Base-by-base conservation (phyloP, 1,140 invertebrate genomes). In the Pristionchus pacificus region DNA sequence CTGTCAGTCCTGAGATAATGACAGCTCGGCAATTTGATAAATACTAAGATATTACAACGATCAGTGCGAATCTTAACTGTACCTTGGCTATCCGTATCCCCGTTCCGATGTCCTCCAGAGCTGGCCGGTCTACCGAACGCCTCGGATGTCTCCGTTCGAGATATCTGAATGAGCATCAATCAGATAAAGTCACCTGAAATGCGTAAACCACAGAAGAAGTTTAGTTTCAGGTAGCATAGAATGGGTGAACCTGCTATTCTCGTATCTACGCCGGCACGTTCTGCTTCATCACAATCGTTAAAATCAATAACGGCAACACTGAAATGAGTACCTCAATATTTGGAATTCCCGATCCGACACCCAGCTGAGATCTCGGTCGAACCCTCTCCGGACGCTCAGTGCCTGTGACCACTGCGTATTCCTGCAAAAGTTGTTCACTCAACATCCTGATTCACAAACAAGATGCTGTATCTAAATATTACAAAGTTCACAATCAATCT, bases 401-500 rank as follows among this genome's bases (percentile, higher is more conserved):
- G 2, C 63, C 38, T n/a, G 63, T 32, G 10, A n/a, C 63, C n/a
- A 65, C 63, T n/a, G 63, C 63, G 29, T 28, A 65, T 10, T 65
- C 29, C 63, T 65, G 15, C 2, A 65, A n/a, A n/a, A n/a, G n/a
- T n/a, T n/a, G n/a, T n/a, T n/a, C n/a, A n/a, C n/a, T n/a, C n/a
- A n/a, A n/a, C n/a, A n/a, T n/a, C n/a, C n/a, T n/a, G n/a, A n/a
- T n/a, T n/a, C n/a, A n/a, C n/a, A n/a, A n/a, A n/a, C n/a, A n/a
- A n/a, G n/a, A n/a, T n/a, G n/a, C n/a, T n/a, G n/a, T n/a, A n/a
- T n/a, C n/a, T n/a, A n/a, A n/a, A n/a, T n/a, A n/a, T n/a, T n/a
- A 65, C 24, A 32, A 32, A 2, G 38, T 14, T 29, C 31, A 28
- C 24, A n/a, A 10, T 13, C 24, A 25, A 65, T 38, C 19, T 65